These are phyloP conservation scores for Hipparchia semele DNA, from an alignment of 2,888 invertebrate genomes.

Conservation along the genomic window DNA sequence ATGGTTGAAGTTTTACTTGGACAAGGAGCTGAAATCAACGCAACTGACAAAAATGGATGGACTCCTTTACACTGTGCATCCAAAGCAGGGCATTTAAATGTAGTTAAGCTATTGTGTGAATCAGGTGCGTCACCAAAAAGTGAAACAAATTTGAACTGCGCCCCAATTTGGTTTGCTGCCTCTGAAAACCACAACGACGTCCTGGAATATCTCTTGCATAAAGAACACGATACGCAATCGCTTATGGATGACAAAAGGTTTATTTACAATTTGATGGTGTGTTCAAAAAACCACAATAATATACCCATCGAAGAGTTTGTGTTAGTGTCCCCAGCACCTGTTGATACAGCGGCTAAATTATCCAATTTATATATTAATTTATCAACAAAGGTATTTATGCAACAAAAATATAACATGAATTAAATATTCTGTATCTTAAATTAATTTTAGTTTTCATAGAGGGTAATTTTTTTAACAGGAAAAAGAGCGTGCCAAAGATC, in stretches of 20 bases:
- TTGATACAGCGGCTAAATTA: constrained; percentile 98
- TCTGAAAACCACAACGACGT: constrained; percentile 98
- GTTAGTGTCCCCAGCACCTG: constrained; percentile 99
- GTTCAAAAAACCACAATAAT: constrained; percentile 97
- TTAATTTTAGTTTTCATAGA: not conserved
- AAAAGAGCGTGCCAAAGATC: constrained; percentile 98
- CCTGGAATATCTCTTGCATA: constrained; percentile 96
- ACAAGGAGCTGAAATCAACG: constrained; percentile 99
- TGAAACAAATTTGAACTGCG: constrained; percentile 97
- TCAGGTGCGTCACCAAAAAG: constrained; percentile 98
- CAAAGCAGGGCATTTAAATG: constrained; percentile 96
- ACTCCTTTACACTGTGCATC: constrained; percentile 97
- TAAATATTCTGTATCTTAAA: not conserved
- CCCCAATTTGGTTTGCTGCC: constrained; percentile 99
- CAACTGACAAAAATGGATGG: constrained; percentile 98
- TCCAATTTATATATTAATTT: constrained; percentile 95
- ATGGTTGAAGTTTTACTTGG: constrained; percentile 99
- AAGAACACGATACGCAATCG: constrained; percentile 98
- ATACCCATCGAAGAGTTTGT: constrained; percentile 99
- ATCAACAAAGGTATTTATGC: constrained; percentile 88
- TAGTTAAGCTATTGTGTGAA: constrained; percentile 96
- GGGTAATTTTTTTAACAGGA: constrained; percentile 80
- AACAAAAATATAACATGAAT: not conserved
- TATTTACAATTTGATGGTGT: constrained; percentile 99
- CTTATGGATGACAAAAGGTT: constrained; percentile 99